Base-by-base conservation (phyloP, 2,888 invertebrate species). In the Lycocerus yunnanus region DNA sequence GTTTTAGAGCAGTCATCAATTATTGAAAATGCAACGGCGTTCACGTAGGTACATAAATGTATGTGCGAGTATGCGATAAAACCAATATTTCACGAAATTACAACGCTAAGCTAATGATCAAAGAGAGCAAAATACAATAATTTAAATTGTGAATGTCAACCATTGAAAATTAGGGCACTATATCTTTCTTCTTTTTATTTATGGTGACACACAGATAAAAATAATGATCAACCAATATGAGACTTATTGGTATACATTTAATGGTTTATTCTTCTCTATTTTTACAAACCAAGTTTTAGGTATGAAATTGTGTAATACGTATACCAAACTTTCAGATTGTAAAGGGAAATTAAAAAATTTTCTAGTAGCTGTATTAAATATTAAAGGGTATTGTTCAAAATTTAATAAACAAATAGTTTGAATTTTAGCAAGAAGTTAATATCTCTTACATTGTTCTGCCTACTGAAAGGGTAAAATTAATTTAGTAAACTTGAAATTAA, bases 21-120 rank as follows among this genome's bases (percentile, higher is more conserved):
- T 75, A 72, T 72, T 63, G 72, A 73, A 73, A 75, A 75, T 69
- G 75, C 68, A 73, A 69, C 66, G 67, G 65, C 68, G 68, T 70
- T 69, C 75, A 20, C 18, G 61, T 16, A 43, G 43, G 43, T 43
- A 70, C 68, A 75, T 75, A 75, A 75, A 75, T 75, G 75, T 70
- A 68, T 70, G 72, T 75, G 73, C 72, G 72, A 67, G 70, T 60
- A 72, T 72, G 68, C 67, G 75, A 75, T 75, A 75, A 75, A 75
- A 70, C 70, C 69, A 73, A 75, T 75, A 75, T 73, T 72, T 75
- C 75, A 73, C 75, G 65, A 70, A 68, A 69, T 58, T 72, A 75
- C 75, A 75, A 73, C 75, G 59, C 59, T 66, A 72, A 73, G 72
- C 68, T 66, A 72, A 73, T 70, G 67, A 61, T 24, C 58, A 16